phyloP scores from a whole-genome alignment of 2,888 invertebrate species.

The Dascillus cervinus region DNA sequence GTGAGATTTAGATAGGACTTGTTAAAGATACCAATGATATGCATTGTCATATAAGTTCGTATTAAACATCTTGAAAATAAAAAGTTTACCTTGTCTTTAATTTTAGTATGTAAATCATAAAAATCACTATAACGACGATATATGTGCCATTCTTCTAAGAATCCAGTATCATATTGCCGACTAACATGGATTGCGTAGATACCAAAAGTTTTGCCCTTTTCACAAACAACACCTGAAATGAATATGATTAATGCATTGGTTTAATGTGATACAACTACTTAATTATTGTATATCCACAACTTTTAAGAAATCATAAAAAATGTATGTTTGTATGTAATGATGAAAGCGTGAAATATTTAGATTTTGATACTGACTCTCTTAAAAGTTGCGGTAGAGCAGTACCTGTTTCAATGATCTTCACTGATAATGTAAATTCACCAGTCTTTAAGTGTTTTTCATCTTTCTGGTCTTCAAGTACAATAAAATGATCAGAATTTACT shows the following conservation, averaged over 20 bases:
- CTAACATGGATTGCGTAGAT: slow-evolving; percentile 81
- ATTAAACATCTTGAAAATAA: slow-evolving; percentile 2
- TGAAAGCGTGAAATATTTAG: no score
- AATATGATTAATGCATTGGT: no score
- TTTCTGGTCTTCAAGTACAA: slow-evolving; percentile 13
- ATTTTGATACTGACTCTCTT: no score
- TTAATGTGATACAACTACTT: no score
- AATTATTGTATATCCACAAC: no score
- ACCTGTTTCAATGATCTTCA: slow-evolving; percentile 63
- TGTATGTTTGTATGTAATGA: no score
- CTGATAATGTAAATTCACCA: slow-evolving; percentile 41
- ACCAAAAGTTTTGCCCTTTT: slow-evolving; percentile 78
- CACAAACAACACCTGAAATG: slow-evolving; percentile 62
- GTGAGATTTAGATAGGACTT: no score
- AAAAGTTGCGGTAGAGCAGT: no score
- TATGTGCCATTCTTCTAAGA: slow-evolving; percentile 80
- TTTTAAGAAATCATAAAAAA: no score
- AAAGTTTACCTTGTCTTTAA: slow-evolving; percentile 59
- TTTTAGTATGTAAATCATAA: slow-evolving; percentile 75
- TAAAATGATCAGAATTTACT: background rate
- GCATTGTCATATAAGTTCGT: no score
- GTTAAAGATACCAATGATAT: no score
- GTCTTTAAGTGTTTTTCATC: slow-evolving; percentile 27
- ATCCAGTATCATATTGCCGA: slow-evolving; percentile 57
- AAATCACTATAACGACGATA: slow-evolving; percentile 92